A percentile compares a stretch with the other conserved stretches of the same genome.
Conservation (phyloP, 1,140 invertebrate genomes). For the Nymphalis io region DNA sequence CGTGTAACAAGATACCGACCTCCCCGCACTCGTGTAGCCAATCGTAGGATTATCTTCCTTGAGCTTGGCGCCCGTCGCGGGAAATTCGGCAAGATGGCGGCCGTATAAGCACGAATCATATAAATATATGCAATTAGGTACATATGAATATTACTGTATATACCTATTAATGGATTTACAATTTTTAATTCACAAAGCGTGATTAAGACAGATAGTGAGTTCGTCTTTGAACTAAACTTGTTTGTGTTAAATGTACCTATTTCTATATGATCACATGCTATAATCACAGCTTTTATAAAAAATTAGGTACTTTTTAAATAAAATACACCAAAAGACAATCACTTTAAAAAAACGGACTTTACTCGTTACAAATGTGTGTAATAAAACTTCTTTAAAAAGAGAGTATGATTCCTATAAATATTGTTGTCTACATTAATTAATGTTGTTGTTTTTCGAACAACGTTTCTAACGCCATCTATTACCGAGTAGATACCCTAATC, state of each 20-base stretch:
- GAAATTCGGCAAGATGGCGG: constrained; percentile 58
- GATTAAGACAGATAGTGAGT: too few relatives aligned
- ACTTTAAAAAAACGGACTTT: too few relatives aligned
- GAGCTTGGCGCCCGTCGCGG: constrained; percentile 33
- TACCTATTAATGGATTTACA: not conserved
- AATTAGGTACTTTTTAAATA: too few relatives aligned
- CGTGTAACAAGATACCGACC: constrained; percentile 32
- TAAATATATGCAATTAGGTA: constrained; percentile 12
- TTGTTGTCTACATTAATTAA: too few relatives aligned
- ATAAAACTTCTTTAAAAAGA: too few relatives aligned
- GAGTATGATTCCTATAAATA: too few relatives aligned
- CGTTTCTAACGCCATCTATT: constrained; percentile 36
- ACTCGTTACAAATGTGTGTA: too few relatives aligned
- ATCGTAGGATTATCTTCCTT: constrained; percentile 41
- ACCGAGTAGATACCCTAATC: constrained; percentile 16
- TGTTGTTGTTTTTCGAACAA: not conserved
- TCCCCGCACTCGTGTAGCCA: constrained; percentile 42
- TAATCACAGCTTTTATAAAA: too few relatives aligned
- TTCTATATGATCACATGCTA: too few relatives aligned
- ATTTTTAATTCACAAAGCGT: not conserved
- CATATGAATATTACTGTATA: not conserved
- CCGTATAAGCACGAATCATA: constrained; percentile 18
- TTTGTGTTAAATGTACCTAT: too few relatives aligned
- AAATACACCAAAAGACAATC: too few relatives aligned
- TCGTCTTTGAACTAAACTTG: too few relatives aligned